Evolutionary conservation across 1,140 invertebrate genomes (phyloP).

Genomic region (Drosophila yakuba): DNA sequence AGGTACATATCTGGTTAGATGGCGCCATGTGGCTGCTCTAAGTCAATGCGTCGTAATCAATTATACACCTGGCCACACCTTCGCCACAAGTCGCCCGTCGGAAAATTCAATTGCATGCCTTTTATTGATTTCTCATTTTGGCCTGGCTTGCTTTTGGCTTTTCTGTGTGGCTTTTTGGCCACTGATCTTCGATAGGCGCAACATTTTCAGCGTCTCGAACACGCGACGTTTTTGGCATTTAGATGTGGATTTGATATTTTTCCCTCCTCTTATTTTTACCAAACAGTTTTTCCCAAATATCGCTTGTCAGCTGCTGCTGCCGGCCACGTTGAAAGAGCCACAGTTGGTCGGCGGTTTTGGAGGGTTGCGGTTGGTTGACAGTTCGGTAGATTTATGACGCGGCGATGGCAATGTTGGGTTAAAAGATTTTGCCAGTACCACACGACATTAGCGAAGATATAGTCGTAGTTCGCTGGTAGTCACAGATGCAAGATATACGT

Average conservation of each 20-base stretch:
- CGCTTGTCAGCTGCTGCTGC: slow-evolving; percentile 65
- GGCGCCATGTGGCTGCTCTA: slow-evolving; percentile 61
- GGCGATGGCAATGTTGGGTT: slow-evolving; percentile 57
- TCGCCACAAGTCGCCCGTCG: slow-evolving; percentile 52
- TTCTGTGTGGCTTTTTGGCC: slow-evolving; percentile 27
- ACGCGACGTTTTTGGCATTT: slow-evolving; percentile 78
- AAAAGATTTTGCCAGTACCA: slow-evolving; percentile 45
- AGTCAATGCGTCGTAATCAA: slow-evolving; percentile 63
- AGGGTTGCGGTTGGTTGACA: slow-evolving; percentile 64
- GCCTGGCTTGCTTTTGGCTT: slow-evolving; percentile 26
- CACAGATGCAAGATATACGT: slow-evolving; percentile 57
- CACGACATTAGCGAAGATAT: slow-evolving; percentile 9
- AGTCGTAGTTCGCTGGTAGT: slow-evolving; percentile 34
- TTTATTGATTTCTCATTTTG: slow-evolving; percentile 60
- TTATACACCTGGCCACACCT: slow-evolving; percentile 73
- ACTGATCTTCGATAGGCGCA: slow-evolving; percentile 62
- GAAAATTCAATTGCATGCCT: slow-evolving; percentile 61
- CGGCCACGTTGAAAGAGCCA: slow-evolving; percentile 54
- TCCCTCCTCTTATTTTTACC: not conserved
- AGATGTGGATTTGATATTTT: not conserved
- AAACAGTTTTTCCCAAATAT: slow-evolving; percentile 63
- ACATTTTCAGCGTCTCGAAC: slow-evolving; percentile 59
- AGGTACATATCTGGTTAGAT: slow-evolving; percentile 38
- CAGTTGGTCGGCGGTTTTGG: slow-evolving; percentile 24
- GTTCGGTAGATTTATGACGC: slow-evolving; percentile 75